Base-by-base conservation (phyloP, 2,888 invertebrate species). In the Temnothorax unifasciatus region DNA sequence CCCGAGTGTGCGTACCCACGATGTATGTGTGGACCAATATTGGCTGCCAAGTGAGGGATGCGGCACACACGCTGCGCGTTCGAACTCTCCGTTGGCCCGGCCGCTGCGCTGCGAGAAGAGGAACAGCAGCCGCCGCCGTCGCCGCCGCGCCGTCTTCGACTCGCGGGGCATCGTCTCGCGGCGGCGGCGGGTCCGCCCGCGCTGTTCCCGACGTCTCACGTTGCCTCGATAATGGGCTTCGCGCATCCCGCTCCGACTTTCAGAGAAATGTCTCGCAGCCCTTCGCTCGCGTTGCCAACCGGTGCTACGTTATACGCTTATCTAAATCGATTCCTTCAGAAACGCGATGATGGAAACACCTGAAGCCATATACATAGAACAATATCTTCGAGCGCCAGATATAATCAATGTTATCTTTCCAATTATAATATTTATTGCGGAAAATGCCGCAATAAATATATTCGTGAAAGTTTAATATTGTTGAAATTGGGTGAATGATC, bases 31-130 rank as follows among this genome's bases (percentile, higher is more conserved):
- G 91, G 92, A 88, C 90, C 92, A 92, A 92, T 92, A 92, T 92
- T 91, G 91, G 89, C 88, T 91, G 88, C 86, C 89, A 88, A 90
- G 92, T 92, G 92, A 92, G 88, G 91, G 91, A 92, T 92, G 92
- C 89, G 85, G 86, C 90, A 90, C 92, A 92, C 91, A 92, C 91
- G 89, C 90, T 89, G 90, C 89, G 90, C 90, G 88, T 88, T 92
- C 90, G 83, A 90, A 88, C 87, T 84, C 86, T 68, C 21, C 61
- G 73, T 25, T 41, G 87, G 86, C 21, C 75, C 85, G 87, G 88
- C 88, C 84, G 88, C 86, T 77, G 73, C 69, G 29, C 29, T 29
- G 3, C 3, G 0, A 74, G 81, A 83, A 57, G 77, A 86, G 61
- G 47, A 38, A 76, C 29, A 18, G 52, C 44, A 68, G n/a, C 57